phyloP scores from a whole-genome alignment of 2,888 invertebrate genomes.

The Andrena fulva region DNA sequence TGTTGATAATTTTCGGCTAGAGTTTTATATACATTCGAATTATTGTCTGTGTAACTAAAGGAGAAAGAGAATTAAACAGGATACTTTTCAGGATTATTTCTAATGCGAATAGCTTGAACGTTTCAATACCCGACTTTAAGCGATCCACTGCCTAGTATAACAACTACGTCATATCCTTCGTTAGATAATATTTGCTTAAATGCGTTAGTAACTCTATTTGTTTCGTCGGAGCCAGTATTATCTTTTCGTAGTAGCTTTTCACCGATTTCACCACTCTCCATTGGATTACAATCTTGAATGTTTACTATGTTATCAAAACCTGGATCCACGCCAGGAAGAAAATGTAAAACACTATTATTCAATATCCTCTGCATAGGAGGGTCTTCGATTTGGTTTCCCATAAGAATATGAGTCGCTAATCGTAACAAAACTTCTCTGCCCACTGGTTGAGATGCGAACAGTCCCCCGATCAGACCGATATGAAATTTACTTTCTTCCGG shows the following conservation, averaged over 20 bases:
- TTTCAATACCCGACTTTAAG: constrained; percentile 87
- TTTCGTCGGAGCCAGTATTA: constrained; percentile 84
- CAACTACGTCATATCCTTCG: constrained; percentile 89
- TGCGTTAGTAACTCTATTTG: constrained; percentile 86
- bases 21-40: constrained; percentile 82
- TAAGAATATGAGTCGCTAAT: constrained; percentile 92
- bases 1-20: constrained; percentile 82
- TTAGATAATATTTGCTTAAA: constrained; percentile 88
- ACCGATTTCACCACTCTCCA: constrained; percentile 88
- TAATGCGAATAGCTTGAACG: not conserved
- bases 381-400: constrained; percentile 90
- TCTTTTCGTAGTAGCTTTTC: constrained; percentile 87
- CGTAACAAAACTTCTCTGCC: constrained; percentile 94
- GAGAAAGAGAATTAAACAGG: constrained; percentile 55
- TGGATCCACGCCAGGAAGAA: constrained; percentile 90
- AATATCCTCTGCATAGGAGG: constrained; percentile 88
- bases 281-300: constrained; percentile 82
- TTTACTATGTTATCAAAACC: constrained; percentile 85
- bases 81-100: not conserved
- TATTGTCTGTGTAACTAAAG: constrained; percentile 86
- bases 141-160: constrained; percentile 91
- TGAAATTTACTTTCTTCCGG: constrained; percentile 94
- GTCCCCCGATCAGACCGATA: constrained; percentile 93
- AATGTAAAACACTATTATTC: constrained; percentile 90
- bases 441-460: constrained; percentile 92